These are phyloP conservation scores for Drosophila affinis DNA, from an alignment of 2,888 invertebrate species.

Conservation along the genomic window DNA sequence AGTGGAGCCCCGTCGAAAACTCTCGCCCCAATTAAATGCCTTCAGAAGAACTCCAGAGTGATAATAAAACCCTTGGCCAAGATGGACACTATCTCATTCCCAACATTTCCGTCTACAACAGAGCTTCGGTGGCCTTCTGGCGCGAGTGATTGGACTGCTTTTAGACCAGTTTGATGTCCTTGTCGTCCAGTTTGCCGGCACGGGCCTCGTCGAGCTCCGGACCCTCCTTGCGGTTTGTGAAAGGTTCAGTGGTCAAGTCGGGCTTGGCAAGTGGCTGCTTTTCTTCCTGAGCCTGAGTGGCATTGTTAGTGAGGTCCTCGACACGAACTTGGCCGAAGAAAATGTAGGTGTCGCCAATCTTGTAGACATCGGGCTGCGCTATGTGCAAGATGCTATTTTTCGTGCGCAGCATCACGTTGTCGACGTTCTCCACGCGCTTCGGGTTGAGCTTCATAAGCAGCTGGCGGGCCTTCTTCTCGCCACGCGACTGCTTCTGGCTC, in stretches of 20 bases:
- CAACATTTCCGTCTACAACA: constrained; percentile 28
- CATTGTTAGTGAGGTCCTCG: too few species aligned
- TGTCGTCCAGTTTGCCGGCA: constrained; percentile 41
- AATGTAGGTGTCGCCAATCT: constrained; percentile 37
- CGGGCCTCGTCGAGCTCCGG: constrained; percentile 18
- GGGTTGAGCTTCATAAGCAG: constrained; percentile 57
- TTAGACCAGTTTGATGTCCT: constrained; percentile 62
- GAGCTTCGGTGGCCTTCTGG: constrained; percentile 48
- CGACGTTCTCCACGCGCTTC: constrained; percentile 51
- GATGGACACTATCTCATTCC: constrained; percentile 71
- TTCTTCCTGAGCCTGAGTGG: too few species aligned
- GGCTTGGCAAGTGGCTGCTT: background rate
- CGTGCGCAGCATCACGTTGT: constrained; percentile 59
- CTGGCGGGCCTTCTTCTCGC: constrained; percentile 66
- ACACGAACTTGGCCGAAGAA: constrained; percentile 52
- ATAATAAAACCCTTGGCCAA: constrained; percentile 45
- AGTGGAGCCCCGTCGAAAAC: too few species aligned
- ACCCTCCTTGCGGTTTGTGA: constrained; percentile 9
- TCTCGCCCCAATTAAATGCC: too few species aligned
- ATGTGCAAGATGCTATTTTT: constrained; percentile 55
- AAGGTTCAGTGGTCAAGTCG: background rate
- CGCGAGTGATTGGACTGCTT: constrained; percentile 61
- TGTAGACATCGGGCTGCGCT: constrained; percentile 60
- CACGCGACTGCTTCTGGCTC: constrained; percentile 45
- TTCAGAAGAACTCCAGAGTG: too few species aligned